phyloP scores from a whole-genome alignment of 2,113 vertebrate species.

The Conger conger region DNA sequence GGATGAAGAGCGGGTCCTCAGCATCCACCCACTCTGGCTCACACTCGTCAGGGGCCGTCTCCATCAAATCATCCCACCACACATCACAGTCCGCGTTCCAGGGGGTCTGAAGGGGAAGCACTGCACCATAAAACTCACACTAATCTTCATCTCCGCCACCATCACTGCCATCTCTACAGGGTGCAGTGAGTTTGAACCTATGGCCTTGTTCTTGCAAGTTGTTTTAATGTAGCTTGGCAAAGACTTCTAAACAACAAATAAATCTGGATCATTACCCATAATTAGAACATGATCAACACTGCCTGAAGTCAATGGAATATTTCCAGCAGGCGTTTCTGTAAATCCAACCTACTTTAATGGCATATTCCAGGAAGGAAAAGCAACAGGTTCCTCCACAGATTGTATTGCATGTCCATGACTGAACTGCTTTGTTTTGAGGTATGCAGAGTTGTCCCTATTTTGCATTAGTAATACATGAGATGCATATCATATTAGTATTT shows the following conservation, averaged over 20 bases:
- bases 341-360: neutral
- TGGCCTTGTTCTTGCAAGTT: neutral
- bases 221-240: neutral
- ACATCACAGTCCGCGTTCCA: slow-evolving; percentile 68
- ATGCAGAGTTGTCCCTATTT: neutral
- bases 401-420: neutral
- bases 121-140: neutral
- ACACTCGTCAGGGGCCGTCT: slow-evolving; percentile 63
- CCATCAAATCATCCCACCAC: slow-evolving; percentile 73
- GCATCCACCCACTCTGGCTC: slow-evolving; percentile 78
- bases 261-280: too few species aligned
- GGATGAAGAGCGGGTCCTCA: slow-evolving; percentile 79
- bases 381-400: neutral
- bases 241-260: too few species aligned
- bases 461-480: neutral
- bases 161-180: too few species aligned
- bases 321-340: neutral
- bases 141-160: too few species aligned
- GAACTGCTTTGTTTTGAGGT: neutral
- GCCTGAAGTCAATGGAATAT: too few species aligned
- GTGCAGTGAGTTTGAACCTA: neutral
- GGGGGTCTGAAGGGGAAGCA: slow-evolving; percentile 55
- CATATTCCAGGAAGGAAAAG: neutral
- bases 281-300: too few species aligned
- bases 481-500: neutral